phyloP scores from a whole-genome alignment of 2,888 invertebrate genomes.

The Agrochola circellaris region DNA sequence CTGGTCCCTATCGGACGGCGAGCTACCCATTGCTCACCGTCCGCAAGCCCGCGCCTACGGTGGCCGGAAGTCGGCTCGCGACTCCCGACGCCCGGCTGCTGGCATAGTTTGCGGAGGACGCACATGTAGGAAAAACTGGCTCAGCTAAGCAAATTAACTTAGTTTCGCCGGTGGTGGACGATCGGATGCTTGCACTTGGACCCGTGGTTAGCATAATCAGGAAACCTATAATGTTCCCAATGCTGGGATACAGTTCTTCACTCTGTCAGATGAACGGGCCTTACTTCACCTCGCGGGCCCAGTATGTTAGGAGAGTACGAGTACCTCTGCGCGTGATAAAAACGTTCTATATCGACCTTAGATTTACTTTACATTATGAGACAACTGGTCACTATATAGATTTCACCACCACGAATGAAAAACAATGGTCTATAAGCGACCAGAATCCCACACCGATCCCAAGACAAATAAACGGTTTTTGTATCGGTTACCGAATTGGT shows the following conservation, averaged over 20 bases:
- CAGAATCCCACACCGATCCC: not conserved
- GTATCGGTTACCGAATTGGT: not conserved
- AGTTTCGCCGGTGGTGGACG: too few species aligned
- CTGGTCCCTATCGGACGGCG: too few species aligned
- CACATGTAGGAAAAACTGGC: too few species aligned
- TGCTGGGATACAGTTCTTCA: too few species aligned
- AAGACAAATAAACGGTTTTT: not conserved
- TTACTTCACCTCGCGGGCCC: not conserved
- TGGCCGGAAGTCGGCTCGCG: too few species aligned
- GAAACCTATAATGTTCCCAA: not conserved
- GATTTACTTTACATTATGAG: not conserved
- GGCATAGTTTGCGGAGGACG: too few species aligned
- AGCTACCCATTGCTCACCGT: too few species aligned
- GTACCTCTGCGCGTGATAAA: not conserved
- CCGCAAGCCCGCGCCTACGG: too few species aligned
- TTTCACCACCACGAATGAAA: not conserved
- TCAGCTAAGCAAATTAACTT: too few species aligned
- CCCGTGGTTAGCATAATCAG: not conserved
- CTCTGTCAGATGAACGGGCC: not conserved
- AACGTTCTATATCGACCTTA: not conserved
- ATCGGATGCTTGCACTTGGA: not conserved
- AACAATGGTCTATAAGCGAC: not conserved
- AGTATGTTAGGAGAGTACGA: too few species aligned
- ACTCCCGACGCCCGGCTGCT: too few species aligned
- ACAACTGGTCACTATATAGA: not conserved